phyloP scores from a whole-genome alignment of 2,113 vertebrate species.

The Toxotes chatareus region DNA sequence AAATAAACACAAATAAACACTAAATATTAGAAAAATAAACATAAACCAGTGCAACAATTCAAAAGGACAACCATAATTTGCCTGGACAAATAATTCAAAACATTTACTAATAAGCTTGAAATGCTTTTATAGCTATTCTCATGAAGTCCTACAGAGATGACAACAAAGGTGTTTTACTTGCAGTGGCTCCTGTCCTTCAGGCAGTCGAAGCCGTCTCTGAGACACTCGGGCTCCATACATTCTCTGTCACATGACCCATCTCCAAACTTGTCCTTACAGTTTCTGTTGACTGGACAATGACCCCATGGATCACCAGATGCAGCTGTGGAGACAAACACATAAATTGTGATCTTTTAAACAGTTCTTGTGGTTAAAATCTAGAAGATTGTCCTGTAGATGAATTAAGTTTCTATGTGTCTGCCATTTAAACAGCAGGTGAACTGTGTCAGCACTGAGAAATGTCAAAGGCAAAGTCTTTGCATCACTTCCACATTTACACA shows the following conservation, averaged over 20 bases:
- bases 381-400: too few species aligned
- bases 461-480: too few species aligned
- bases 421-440: background rate
- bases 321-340: constrained; percentile 60
- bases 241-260: constrained; percentile 86
- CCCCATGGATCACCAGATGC: constrained; percentile 85
- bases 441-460: background rate
- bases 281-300: constrained; percentile 79
- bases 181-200: constrained; percentile 76
- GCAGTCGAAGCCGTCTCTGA: constrained; percentile 91
- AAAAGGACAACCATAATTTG: background rate
- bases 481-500: background rate
- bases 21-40: too few species aligned
- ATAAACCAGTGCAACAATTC: background rate
- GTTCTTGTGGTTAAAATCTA: too few species aligned
- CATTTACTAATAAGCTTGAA: background rate
- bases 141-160: background rate
- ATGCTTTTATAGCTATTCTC: background rate
- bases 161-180: constrained; percentile 79
- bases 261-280: constrained; percentile 86
- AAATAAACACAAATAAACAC: too few species aligned
- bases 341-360: background rate
- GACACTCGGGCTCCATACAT: constrained; percentile 85
- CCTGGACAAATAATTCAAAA: too few species aligned
- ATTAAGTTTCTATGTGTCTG: too few species aligned